Percentiles rank a stretch among this genome's conserved stretches.
Evolutionary conservation across 2,797 vertebrate species (phyloP).

Genomic region (Fundulus diaphanus): DNA sequence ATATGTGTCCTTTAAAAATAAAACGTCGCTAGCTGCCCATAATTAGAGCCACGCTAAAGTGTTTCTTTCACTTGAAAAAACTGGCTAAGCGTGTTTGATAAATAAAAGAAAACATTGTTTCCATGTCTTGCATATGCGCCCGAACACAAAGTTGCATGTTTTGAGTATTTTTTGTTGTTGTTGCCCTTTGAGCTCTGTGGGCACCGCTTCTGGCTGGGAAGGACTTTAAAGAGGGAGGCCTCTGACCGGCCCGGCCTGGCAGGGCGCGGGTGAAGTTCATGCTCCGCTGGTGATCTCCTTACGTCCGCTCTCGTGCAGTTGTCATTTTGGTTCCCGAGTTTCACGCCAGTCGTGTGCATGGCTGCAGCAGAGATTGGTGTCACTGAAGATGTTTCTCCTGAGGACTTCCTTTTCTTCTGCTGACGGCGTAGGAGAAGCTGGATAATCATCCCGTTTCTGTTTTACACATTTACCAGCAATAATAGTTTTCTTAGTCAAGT

Average conservation of each 20-base stretch:
- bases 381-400: constrained; percentile 8
- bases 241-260: constrained; percentile 38
- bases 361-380: constrained; percentile 1
- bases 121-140: background rate
- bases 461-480: constrained; percentile 41
- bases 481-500: constrained; percentile 48
- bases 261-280: constrained; percentile 17
- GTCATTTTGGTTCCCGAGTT: constrained; percentile 18
- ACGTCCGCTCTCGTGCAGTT: constrained; percentile 2
- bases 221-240: constrained; percentile 50
- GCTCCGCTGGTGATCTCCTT: constrained; percentile 15
- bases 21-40: background rate
- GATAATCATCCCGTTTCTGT: constrained; percentile 48
- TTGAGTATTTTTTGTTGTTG: constrained; percentile 33
- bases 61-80: background rate
- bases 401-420: constrained; percentile 31
- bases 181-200: constrained; percentile 49
- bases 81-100: too few relatives aligned
- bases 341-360: constrained; percentile 4
- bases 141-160: background rate
- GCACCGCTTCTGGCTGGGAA: constrained; percentile 59
- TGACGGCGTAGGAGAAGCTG: constrained; percentile 27
- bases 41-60: background rate
- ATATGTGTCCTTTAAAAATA: background rate
- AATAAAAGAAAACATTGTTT: background rate